phyloP scores from a whole-genome alignment of 2,888 invertebrate species.

The Drosophila suboccidentalis region DNA sequence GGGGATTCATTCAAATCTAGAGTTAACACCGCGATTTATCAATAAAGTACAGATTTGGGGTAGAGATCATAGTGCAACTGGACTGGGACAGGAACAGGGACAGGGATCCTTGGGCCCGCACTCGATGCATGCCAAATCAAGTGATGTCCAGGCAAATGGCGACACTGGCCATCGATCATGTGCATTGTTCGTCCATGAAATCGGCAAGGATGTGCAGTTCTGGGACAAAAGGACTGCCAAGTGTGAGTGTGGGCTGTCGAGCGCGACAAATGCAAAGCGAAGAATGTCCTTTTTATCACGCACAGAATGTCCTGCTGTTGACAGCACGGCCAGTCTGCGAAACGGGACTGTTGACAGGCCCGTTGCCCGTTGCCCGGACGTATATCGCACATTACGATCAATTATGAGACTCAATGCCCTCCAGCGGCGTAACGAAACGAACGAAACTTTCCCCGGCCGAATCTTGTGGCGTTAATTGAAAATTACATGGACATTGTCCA shows the following conservation, averaged over 20 bases:
- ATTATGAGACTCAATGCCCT: constrained; percentile 83
- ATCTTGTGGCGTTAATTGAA: constrained; percentile 77
- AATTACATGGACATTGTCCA: constrained; percentile 78
- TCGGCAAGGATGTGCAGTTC: constrained; percentile 15
- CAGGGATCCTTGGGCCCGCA: constrained; percentile 15
- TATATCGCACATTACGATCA: constrained; percentile 82
- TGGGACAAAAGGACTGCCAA: constrained; percentile 34
- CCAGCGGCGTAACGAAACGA: constrained; percentile 82
- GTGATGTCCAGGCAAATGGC: constrained; percentile 31
- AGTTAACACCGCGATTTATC: constrained; percentile 62
- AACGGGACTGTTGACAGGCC: constrained; percentile 61
- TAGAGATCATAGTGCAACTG: not conserved
- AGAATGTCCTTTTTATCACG: constrained; percentile 54
- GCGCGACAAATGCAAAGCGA: constrained; percentile 66
- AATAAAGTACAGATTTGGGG: constrained; percentile 59
- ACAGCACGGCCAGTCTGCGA: constrained; percentile 35
- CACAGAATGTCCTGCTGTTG: constrained; percentile 68
- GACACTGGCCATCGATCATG: constrained; percentile 70
- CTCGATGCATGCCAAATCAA: constrained; percentile 60
- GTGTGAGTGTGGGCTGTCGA: constrained; percentile 47
- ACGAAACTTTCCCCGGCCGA: constrained; percentile 46
- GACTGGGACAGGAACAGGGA: not conserved
- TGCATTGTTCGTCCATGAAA: constrained; percentile 56
- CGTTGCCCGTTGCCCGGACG: constrained; percentile 41
- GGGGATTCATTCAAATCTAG: constrained; percentile 76